Percentiles rank a stretch among this genome's conserved stretches.
These are phyloP conservation scores for Folsomia manolachei DNA, from an alignment of 2,888 invertebrate genomes.

Conservation along the genomic window DNA sequence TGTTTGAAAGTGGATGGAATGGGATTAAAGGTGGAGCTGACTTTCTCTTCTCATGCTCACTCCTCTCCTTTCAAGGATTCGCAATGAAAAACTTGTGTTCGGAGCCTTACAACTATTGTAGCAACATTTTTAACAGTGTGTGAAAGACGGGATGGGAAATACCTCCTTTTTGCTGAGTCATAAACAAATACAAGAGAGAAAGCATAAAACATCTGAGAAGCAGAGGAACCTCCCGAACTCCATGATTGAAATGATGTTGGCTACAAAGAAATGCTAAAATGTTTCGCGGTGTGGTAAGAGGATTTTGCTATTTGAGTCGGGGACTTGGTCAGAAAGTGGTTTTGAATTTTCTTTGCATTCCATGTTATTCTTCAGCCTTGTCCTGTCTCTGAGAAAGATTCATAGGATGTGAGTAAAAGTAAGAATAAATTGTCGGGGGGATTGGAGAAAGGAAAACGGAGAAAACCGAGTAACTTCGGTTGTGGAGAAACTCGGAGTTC, in stretches of 20 bases:
- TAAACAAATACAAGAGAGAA: not conserved
- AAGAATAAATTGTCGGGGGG: not conserved
- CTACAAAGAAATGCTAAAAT: not conserved
- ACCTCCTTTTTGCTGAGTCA: not conserved
- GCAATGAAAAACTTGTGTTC: not conserved
- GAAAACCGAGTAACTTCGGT: slow-evolving; percentile 28
- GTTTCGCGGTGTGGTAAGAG: not conserved
- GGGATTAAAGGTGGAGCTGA: slow-evolving; percentile 15
- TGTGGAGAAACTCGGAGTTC: slow-evolving; percentile 15
- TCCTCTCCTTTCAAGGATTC: not conserved
- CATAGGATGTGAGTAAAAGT: not conserved
- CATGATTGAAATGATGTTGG: not conserved
- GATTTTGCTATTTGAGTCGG: not conserved
- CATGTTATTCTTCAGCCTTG: not conserved
- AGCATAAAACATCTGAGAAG: no score
- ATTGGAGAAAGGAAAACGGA: slow-evolving; percentile 14
- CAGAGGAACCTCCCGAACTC: not conserved
- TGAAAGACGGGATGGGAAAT: not conserved
- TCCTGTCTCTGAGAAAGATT: not conserved
- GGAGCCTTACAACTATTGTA: not conserved
- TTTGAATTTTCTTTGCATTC: not conserved
- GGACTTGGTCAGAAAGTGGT: not conserved
- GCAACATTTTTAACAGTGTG: not conserved
- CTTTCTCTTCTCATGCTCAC: slow-evolving; percentile 17
- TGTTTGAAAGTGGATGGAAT: not conserved